Evolutionary conservation across 2,888 invertebrate species (phyloP).

Genomic region (Tetrapedia diversipes): DNA sequence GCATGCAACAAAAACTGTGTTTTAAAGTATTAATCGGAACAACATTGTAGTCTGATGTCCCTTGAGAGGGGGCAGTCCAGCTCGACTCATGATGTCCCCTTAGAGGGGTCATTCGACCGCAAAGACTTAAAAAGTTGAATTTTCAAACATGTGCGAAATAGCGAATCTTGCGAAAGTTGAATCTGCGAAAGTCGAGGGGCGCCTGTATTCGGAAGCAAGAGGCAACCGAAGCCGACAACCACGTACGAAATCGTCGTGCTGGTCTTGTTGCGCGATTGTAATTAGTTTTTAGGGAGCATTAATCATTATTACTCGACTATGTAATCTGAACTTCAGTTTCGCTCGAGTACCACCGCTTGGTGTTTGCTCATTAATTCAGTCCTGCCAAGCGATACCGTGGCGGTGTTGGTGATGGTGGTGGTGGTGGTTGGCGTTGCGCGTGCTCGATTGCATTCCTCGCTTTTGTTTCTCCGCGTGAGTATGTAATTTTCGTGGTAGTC

Average conservation of each 20-base stretch:
- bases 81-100: too few species aligned
- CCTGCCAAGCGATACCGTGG: constrained; percentile 34
- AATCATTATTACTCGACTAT: constrained; percentile 41
- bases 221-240: constrained; percentile 2
- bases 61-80: too few species aligned
- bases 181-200: too few species aligned
- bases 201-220: not conserved
- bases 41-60: too few species aligned
- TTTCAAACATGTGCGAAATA: too few species aligned
- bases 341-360: constrained; percentile 26
- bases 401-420: constrained; percentile 1
- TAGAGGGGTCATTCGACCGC: too few species aligned
- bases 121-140: too few species aligned
- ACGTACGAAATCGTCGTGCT: not conserved
- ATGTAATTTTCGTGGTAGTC: constrained; percentile 28
- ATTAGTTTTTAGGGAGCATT: constrained; percentile 31
- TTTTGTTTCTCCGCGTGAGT: not conserved
- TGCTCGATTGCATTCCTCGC: constrained; percentile 5
- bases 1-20: too few species aligned
- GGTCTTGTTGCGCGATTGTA: constrained; percentile 5
- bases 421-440: too few species aligned
- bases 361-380: constrained; percentile 40
- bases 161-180: too few species aligned
- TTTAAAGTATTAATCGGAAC: too few species aligned
- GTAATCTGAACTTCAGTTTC: constrained; percentile 38